Percentiles rank a stretch among this genome's conserved stretches.
phyloP scores from a whole-genome alignment of 2,888 invertebrate genomes.

The Hirudinaria manillensis region DNA sequence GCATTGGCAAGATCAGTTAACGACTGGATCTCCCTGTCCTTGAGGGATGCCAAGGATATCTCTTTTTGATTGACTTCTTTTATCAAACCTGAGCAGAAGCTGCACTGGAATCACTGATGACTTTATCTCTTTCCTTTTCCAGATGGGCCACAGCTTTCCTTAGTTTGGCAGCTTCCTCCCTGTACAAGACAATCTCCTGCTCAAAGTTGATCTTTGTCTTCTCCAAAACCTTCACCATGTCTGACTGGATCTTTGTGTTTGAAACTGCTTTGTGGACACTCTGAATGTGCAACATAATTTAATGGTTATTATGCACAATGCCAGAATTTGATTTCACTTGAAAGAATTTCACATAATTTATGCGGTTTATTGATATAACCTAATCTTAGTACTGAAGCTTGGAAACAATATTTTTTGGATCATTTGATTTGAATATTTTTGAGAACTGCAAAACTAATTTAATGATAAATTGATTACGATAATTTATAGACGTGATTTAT shows the following conservation, averaged over 20 bases:
- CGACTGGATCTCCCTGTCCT: slow-evolving; percentile 65
- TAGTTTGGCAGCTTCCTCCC: slow-evolving; percentile 62
- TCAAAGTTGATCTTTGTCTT: slow-evolving; percentile 66
- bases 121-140: slow-evolving; percentile 64
- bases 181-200: slow-evolving; percentile 62
- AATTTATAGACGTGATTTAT: too few relatives aligned
- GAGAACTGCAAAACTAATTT: too few relatives aligned
- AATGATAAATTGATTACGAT: too few relatives aligned
- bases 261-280: slow-evolving; percentile 55
- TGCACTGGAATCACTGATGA: slow-evolving; percentile 61
- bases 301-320: too few relatives aligned
- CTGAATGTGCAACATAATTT: slow-evolving; percentile 51
- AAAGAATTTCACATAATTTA: background rate
- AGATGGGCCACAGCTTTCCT: slow-evolving; percentile 61
- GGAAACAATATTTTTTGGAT: too few relatives aligned
- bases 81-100: slow-evolving; percentile 58
- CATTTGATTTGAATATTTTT: too few relatives aligned
- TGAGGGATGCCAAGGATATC: slow-evolving; percentile 62
- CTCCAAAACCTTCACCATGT: slow-evolving; percentile 64
- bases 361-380: background rate
- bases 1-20: slow-evolving; percentile 67
- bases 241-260: slow-evolving; percentile 62
- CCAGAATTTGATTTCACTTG: background rate
- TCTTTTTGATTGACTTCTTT: slow-evolving; percentile 61
- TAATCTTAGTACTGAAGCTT: too few relatives aligned